Percentiles rank a stretch among this genome's conserved stretches.
Conservation (phyloP, 2,113 vertebrate species). For the Actenoides lindsayi region DNA sequence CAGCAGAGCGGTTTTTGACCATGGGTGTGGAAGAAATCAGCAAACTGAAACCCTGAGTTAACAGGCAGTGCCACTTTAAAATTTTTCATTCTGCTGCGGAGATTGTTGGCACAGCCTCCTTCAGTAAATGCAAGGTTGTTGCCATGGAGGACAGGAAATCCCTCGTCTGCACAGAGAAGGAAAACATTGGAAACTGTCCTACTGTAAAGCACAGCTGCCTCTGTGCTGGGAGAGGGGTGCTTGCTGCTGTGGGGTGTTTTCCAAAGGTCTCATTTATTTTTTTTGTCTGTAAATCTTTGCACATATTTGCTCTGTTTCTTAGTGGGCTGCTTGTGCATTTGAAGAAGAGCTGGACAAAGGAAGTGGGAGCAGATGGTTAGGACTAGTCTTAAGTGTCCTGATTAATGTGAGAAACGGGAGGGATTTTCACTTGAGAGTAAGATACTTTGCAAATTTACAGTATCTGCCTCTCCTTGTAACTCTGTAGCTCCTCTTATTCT, state of each 20-base stretch:
- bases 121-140: slow-evolving; percentile 34
- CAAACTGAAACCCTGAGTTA: neutral
- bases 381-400: slow-evolving; percentile 18
- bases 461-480: neutral
- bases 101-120: slow-evolving; percentile 42
- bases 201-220: slow-evolving; percentile 49
- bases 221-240: slow-evolving; percentile 5
- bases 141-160: slow-evolving; percentile 73
- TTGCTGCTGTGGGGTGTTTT: neutral
- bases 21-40: neutral
- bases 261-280: neutral
- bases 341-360: neutral
- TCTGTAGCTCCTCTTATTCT: neutral
- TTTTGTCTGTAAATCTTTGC: neutral
- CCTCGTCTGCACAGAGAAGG: slow-evolving; percentile 25
- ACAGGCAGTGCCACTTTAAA: slow-evolving; percentile 38
- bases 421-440: neutral
- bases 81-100: slow-evolving; percentile 8
- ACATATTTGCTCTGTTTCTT: neutral
- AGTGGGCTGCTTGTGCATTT: neutral
- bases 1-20: neutral
- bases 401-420: slow-evolving; percentile 8
- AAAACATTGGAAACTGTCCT: slow-evolving; percentile 56
- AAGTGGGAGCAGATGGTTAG: neutral
- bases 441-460: neutral